Conservation (phyloP, 2,113 vertebrate species). For the Prunella himalayana region DNA sequence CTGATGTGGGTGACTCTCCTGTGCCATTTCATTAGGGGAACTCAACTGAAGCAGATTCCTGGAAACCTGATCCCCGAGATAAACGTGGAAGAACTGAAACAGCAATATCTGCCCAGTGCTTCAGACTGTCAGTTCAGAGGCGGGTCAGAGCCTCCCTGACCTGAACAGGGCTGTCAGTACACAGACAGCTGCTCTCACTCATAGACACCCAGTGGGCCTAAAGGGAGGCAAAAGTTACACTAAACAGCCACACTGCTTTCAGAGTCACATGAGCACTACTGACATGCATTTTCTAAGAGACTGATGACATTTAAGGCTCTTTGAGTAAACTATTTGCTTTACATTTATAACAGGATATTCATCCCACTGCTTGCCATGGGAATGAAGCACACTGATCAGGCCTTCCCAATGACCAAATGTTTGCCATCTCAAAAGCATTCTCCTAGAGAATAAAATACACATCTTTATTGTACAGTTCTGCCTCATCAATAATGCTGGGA, state of each 20-base stretch:
- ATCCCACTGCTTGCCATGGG: background rate
- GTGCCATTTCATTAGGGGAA: background rate
- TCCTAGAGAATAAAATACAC: background rate
- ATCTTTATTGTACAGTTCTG: background rate
- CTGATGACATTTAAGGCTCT: conserved; percentile 19
- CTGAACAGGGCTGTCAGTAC: background rate
- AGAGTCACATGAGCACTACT: conserved; percentile 2
- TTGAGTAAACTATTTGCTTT: background rate
- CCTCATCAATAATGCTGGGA: background rate
- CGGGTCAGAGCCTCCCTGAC: background rate
- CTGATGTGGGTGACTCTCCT: background rate
- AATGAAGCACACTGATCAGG: background rate
- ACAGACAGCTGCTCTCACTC: background rate
- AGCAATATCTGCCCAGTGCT: background rate
- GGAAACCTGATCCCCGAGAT: background rate
- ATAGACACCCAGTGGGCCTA: background rate
- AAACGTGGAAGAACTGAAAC: background rate
- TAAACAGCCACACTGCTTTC: background rate
- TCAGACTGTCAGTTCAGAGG: background rate
- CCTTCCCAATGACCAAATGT: background rate
- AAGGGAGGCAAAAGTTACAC: background rate
- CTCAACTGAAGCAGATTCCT: background rate
- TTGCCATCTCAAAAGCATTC: background rate
- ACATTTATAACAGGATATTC: background rate
- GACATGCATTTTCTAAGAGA: conserved; percentile 21